Evolutionary conservation across 2,888 invertebrate genomes (phyloP).

Genomic region (Carcina quercana): DNA sequence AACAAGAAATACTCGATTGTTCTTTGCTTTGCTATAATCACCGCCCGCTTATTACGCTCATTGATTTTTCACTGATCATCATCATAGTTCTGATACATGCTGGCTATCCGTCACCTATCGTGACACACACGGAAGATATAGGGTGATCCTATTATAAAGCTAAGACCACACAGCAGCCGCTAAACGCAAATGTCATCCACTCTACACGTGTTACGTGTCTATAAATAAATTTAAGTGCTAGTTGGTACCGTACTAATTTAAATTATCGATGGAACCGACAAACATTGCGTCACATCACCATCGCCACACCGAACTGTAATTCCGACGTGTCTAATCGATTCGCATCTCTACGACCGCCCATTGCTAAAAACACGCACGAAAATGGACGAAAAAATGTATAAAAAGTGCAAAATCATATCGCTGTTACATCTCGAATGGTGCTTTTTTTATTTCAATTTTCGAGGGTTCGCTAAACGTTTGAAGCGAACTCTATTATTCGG

Average conservation of each 20-base stretch:
- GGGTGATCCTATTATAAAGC: too few species aligned
- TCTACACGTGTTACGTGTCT: too few species aligned
- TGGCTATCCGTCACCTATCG: too few species aligned
- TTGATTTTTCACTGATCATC: too few species aligned
- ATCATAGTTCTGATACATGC: too few species aligned
- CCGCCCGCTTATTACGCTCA: too few species aligned
- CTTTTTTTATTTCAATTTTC: constrained; percentile 69
- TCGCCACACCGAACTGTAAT: constrained; percentile 18
- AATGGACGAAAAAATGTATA: constrained; percentile 40
- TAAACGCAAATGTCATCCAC: too few species aligned
- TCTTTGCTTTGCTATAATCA: too few species aligned
- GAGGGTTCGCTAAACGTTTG: constrained; percentile 71
- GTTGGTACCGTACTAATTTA: constrained; percentile 8
- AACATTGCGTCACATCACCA: constrained; percentile 11
- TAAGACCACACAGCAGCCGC: too few species aligned
- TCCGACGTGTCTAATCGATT: constrained; percentile 41
- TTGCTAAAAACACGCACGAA: constrained; percentile 56
- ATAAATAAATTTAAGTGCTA: too few species aligned
- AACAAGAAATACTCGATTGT: too few species aligned
- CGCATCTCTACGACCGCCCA: constrained; percentile 39
- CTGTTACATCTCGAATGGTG: constrained; percentile 69
- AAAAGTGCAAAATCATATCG: constrained; percentile 72
- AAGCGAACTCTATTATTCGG: constrained; percentile 70
- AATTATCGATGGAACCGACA: constrained; percentile 9
- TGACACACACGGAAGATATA: too few species aligned